phyloP scores from a whole-genome alignment of 2,113 vertebrate species.

The Pantherophis guttatus region DNA sequence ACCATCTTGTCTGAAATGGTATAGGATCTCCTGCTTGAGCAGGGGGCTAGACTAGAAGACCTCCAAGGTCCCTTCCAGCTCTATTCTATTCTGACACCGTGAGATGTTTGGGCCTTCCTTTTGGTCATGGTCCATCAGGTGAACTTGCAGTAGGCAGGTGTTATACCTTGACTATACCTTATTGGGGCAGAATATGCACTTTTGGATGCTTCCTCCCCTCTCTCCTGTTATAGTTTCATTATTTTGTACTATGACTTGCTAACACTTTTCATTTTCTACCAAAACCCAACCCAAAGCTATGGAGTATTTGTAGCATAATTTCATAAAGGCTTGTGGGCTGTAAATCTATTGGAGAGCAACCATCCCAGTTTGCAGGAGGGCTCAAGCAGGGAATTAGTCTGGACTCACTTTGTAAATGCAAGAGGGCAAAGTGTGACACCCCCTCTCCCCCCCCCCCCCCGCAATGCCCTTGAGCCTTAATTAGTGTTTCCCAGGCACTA shows the following conservation, averaged over 20 bases:
- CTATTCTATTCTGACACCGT: background rate
- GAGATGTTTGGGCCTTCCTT: background rate
- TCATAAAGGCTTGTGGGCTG: background rate
- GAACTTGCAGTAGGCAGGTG: background rate
- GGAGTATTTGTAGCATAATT: background rate
- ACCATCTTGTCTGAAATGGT: too few species aligned
- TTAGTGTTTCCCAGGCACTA: background rate
- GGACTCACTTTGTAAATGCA: background rate
- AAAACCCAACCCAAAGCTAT: background rate
- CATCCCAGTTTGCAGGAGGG: background rate
- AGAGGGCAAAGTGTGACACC: too few species aligned
- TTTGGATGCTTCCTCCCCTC: background rate
- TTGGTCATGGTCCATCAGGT: background rate
- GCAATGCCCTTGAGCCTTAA: background rate
- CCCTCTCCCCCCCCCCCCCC: accelerated
- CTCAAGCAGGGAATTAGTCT: background rate
- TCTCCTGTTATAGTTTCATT: background rate
- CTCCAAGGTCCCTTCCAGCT: too few species aligned
- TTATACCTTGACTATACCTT: background rate
- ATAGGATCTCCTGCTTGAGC: too few species aligned
- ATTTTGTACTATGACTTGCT: background rate
- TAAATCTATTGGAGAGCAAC: background rate
- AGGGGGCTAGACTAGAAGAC: too few species aligned
- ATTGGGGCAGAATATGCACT: background rate
- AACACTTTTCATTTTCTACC: background rate